Base-by-base conservation (phyloP, 2,888 invertebrate species). In the Perizoma affinitatum region DNA sequence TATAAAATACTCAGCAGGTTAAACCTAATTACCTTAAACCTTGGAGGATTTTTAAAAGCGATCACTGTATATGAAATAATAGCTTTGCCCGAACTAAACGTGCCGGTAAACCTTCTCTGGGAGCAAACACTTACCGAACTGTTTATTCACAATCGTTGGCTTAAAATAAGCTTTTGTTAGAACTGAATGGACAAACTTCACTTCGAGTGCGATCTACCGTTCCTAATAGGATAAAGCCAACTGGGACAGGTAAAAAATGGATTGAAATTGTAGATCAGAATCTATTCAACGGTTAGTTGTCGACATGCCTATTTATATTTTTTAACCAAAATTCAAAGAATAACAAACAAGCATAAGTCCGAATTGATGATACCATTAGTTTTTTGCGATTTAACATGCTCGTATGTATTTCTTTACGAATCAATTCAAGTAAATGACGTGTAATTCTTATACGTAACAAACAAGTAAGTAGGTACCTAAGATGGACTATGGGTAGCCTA, bases 131-230 rank as follows among this genome's bases (percentile, higher is more conserved):
- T 51, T 82, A 80, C 85, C 84, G 5, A 43, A 5, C 11, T 11
- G 11, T 1, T 84, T n/a, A 72, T 75, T 69, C 71, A 71, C 81
- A 71, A 83, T 86, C 84, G 84, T 84, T 76, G 73, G 79, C 71
- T 77, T 73, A 76, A 77, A 84, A 78, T 76, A 79, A 77, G 73
- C 74, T 72, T 78, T 80, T 78, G 70, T 69, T 58, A 77, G 75
- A 78, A 72, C 66, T 54, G 69, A 72, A 73, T 75, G 60, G 63
- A 65, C 44, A 48, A 44, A 60, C 54, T 63, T 58, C 55, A 67
- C 54, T 62, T 66, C 6, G 70, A 79, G 82, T 82, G 82, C 84
- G 76, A 73, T 80, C 84, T 76, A 85, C 86, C 87, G 82, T 84
- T 75, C 82, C 73, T 87, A 84, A 88, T 82, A 73, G 83, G 86